Conservation (phyloP, 2,888 invertebrate species). For the Colletes collaris region DNA sequence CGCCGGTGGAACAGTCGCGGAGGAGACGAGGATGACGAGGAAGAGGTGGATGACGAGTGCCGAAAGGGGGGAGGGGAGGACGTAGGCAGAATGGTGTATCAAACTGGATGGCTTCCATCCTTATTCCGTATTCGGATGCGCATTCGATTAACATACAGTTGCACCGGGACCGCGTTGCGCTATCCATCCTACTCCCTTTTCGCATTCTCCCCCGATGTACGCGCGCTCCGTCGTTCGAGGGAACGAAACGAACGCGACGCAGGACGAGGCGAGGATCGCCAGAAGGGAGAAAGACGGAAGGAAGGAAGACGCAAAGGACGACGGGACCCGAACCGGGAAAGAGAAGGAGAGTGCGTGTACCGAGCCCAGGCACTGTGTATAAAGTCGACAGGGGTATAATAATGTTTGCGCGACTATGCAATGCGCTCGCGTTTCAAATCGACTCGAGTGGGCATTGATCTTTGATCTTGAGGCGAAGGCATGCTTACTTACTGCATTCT, state of each 20-base stretch:
- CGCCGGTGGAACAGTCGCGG: constrained; percentile 42
- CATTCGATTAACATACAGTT: constrained; percentile 81
- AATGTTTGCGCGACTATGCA: constrained; percentile 74
- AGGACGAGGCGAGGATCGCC: not conserved
- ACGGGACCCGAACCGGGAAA: not conserved
- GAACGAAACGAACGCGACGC: constrained; percentile 25
- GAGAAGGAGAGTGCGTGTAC: constrained; percentile 52
- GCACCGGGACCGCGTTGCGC: constrained; percentile 70
- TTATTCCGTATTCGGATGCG: constrained; percentile 80
- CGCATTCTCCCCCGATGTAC: constrained; percentile 63
- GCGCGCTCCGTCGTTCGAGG: constrained; percentile 45
- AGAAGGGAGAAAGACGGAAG: constrained; percentile 6
- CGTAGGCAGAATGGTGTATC: constrained; percentile 72
- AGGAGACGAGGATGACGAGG: constrained; percentile 67
- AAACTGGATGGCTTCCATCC: constrained; percentile 73
- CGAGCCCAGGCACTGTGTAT: constrained; percentile 68
- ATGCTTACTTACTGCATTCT: constrained; percentile 65
- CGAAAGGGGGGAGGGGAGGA: constrained; percentile 49
- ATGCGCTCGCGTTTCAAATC: constrained; percentile 71
- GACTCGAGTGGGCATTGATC: constrained; percentile 71
- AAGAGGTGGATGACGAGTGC: constrained; percentile 64
- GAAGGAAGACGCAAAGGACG: not conserved
- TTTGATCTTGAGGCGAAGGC: constrained; percentile 69
- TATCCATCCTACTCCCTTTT: constrained; percentile 75
- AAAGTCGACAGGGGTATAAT: constrained; percentile 73